A percentile compares a stretch with the other conserved stretches of the same genome.
Conservation (phyloP, 2,888 invertebrate species). For the Agrochola macilenta region DNA sequence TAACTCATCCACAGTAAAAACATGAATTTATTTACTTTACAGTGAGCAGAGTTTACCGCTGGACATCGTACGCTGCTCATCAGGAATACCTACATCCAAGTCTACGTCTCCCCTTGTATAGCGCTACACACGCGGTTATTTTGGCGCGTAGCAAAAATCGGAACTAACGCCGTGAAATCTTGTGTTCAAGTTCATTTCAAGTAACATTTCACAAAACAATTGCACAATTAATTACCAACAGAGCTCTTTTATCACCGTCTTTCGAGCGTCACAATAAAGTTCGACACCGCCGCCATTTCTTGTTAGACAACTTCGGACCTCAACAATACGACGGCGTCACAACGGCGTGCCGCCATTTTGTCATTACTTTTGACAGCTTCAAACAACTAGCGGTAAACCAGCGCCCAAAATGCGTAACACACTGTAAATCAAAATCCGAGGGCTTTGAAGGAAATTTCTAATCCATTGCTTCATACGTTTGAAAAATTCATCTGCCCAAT, state of each 20-base stretch:
- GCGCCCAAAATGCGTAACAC: background rate
- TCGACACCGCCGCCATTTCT: background rate
- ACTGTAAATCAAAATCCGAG: background rate
- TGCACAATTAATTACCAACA: background rate
- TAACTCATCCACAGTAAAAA: background rate
- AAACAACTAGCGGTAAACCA: background rate
- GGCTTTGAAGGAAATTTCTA: background rate
- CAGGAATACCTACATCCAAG: background rate
- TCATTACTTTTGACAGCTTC: background rate
- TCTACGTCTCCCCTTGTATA: no score
- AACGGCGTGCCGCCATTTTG: background rate
- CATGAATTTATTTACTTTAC: background rate
- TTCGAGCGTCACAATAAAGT: background rate
- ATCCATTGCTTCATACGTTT: background rate
- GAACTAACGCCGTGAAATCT: no score
- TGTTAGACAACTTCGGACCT: background rate
- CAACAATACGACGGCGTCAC: background rate
- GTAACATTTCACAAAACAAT: background rate
- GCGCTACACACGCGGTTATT: background rate
- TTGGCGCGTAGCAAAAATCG: no score
- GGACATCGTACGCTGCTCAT: background rate
- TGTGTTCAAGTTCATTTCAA: background rate
- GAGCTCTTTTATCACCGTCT: no score
- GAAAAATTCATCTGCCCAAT: background rate
- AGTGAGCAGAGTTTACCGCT: conserved; percentile 2